Conservation (phyloP, 2,113 vertebrate species). For the Pipra filicauda region DNA sequence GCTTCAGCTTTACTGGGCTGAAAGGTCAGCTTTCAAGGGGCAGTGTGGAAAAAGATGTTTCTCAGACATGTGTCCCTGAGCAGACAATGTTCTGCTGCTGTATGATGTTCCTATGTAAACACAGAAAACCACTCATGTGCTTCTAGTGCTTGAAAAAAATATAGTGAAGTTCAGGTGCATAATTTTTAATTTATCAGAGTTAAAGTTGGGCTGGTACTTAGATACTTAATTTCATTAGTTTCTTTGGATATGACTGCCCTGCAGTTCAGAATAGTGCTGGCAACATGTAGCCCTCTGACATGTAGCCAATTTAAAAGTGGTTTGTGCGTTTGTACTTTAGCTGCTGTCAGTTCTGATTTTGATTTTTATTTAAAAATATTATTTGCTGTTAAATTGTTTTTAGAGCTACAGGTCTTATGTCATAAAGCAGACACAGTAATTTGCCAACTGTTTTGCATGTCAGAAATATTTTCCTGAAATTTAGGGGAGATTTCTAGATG, state of each 20-base stretch:
- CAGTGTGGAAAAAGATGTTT: not conserved
- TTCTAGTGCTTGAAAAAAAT: not conserved
- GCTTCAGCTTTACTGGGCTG: not conserved
- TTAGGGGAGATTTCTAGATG: not conserved
- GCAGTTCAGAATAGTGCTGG: not conserved
- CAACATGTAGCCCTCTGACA: not conserved
- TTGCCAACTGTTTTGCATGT: not conserved
- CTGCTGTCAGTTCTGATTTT: not conserved
- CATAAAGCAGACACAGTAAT: not conserved
- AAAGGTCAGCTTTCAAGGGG: not conserved
- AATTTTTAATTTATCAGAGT: not conserved
- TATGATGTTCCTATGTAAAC: not conserved
- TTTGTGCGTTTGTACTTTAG: not conserved
- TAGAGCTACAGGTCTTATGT: not conserved
- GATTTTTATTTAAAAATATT: not conserved
- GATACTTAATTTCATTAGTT: not conserved
- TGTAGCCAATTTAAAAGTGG: not conserved
- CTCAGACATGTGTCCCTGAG: rapidly evolving
- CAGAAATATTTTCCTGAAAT: not conserved
- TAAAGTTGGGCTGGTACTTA: not conserved
- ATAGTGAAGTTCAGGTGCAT: not conserved
- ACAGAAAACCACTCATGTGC: not conserved
- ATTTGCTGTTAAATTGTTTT: not conserved
- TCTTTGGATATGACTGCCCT: not conserved
- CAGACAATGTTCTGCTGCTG: not conserved